A percentile compares a stretch with the other conserved stretches of the same genome.
phyloP scores from a whole-genome alignment of 2,888 invertebrate species.

The Fragum whitleyi region DNA sequence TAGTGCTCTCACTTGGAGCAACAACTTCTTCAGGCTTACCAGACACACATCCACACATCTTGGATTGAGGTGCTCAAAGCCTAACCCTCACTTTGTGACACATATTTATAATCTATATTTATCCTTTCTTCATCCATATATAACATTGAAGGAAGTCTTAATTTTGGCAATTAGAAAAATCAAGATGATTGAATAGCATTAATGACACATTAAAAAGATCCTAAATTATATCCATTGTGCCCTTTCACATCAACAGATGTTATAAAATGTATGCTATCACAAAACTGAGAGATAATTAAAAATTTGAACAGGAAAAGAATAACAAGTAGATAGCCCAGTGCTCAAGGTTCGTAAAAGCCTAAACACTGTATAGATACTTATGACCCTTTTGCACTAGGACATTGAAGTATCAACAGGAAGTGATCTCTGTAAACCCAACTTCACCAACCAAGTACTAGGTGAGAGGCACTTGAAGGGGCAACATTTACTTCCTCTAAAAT shows the following conservation, averaged over 20 bases:
- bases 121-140: too few relatives aligned
- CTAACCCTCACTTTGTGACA: neutral
- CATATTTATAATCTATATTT: neutral
- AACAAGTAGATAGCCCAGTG: neutral
- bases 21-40: slow-evolving; percentile 38
- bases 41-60: slow-evolving; percentile 54
- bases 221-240: too few relatives aligned
- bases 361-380: too few relatives aligned
- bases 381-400: too few relatives aligned
- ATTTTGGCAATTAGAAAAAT: too few relatives aligned
- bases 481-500: neutral
- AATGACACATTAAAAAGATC: too few relatives aligned
- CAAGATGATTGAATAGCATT: too few relatives aligned
- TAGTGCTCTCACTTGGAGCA: neutral
- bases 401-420: slow-evolving; percentile 9
- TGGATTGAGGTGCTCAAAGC: neutral
- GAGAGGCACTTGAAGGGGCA: slow-evolving; percentile 4
- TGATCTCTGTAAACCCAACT: neutral
- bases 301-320: slow-evolving; percentile 24
- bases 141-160: too few relatives aligned
- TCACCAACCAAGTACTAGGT: neutral
- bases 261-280: neutral
- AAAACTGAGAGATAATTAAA: neutral
- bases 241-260: too few relatives aligned
- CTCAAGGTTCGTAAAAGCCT: too few relatives aligned